Evolutionary conservation across 1,140 invertebrate genomes (phyloP).

Genomic region (Triops longicaudatus): DNA sequence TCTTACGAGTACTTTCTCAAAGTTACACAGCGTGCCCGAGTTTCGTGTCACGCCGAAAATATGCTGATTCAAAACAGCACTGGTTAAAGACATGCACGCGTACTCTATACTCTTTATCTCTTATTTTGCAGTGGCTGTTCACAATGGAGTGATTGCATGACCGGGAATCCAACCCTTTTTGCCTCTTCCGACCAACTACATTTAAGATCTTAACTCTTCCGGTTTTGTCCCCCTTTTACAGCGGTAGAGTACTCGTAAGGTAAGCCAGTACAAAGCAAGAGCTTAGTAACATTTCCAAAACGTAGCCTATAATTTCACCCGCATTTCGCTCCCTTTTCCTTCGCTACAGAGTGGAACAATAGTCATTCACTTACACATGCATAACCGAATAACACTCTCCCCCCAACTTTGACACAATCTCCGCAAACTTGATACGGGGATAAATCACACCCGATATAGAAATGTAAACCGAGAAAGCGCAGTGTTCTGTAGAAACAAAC

Average conservation of each 20-base stretch:
- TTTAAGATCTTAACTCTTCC: slow-evolving; percentile 3
- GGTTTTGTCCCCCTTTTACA: background rate
- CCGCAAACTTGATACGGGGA: background rate
- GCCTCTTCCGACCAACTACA: background rate
- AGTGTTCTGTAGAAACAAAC: background rate
- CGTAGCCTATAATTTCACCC: background rate
- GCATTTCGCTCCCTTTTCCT: background rate
- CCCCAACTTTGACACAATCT: slow-evolving; percentile 1
- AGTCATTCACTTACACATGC: background rate
- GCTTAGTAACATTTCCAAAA: background rate
- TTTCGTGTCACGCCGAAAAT: background rate
- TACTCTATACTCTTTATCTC: background rate
- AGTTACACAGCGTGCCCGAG: background rate
- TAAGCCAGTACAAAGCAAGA: background rate
- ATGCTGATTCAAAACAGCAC: background rate
- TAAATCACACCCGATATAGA: background rate
- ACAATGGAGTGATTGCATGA: background rate
- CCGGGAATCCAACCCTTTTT: background rate
- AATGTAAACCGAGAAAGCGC: background rate
- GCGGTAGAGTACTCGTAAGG: background rate
- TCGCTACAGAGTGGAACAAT: background rate
- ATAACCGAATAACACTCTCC: background rate
- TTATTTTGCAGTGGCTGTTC: background rate
- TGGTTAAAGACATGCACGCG: background rate
- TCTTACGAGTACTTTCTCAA: background rate